A percentile compares a stretch with the other conserved stretches of the same genome.
These are phyloP conservation scores for Centrocercus urophasianus DNA, from an alignment of 2,113 vertebrate species.

Conservation along the genomic window DNA sequence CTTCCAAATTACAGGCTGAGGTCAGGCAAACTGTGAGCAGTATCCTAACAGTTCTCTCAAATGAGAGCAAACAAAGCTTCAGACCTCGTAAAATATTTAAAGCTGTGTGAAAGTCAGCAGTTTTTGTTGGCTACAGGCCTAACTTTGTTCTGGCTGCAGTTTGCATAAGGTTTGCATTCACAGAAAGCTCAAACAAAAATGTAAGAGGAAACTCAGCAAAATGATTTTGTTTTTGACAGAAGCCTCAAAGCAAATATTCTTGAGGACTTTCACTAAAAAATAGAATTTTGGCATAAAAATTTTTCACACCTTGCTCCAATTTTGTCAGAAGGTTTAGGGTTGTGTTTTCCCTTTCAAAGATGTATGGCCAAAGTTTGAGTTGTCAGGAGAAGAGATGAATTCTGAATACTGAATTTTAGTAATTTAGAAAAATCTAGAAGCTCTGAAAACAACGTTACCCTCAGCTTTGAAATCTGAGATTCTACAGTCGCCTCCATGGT, in stretches of 20 bases:
- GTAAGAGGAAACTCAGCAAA: neutral
- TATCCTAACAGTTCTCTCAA: constrained; percentile 74
- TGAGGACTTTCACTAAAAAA: constrained; percentile 6
- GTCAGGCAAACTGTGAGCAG: constrained; percentile 69
- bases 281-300: neutral
- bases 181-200: constrained; percentile 31
- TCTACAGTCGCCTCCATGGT: accelerated
- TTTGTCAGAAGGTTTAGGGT: neutral
- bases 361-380: neutral
- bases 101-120: constrained; percentile 67
- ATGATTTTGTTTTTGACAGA: neutral
- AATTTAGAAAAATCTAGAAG: neutral
- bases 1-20: constrained; percentile 67
- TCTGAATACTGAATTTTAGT: neutral
- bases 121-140: constrained; percentile 38
- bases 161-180: constrained; percentile 14
- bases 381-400: neutral
- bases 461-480: neutral
- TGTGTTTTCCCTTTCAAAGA: neutral
- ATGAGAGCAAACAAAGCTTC: constrained; percentile 71
- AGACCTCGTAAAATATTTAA: constrained; percentile 73
- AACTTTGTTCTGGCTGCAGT: constrained; percentile 10
- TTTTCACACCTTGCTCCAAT: neutral
- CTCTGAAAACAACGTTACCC: neutral
- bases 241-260: neutral